A percentile compares a stretch with the other conserved stretches of the same genome.
These are phyloP conservation scores for Sylvia atricapilla DNA, from an alignment of 2,113 vertebrate genomes.

Conservation along the genomic window DNA sequence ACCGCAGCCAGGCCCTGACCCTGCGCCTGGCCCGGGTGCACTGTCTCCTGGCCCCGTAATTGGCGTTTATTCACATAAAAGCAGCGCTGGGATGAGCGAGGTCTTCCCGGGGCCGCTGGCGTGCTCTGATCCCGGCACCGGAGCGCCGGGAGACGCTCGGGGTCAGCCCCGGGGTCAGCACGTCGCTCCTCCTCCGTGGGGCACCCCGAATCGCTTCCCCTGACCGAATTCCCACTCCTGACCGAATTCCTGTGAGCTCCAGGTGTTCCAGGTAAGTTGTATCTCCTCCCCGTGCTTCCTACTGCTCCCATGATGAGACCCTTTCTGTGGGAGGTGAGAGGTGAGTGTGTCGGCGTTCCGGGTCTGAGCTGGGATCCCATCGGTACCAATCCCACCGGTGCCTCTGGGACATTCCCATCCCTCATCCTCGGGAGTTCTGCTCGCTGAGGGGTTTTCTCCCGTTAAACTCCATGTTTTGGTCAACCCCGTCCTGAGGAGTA, in stretches of 20 bases:
- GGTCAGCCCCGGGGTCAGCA: neutral
- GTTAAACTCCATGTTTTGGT: neutral
- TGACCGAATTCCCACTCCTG: neutral
- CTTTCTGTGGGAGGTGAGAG: neutral
- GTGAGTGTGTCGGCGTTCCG: rapidly evolving
- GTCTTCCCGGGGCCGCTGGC: neutral
- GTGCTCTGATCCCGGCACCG: rapidly evolving
- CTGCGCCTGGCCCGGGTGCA: neutral
- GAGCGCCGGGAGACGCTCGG: neutral
- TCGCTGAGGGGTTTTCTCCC: rapidly evolving
- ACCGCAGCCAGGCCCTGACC: neutral
- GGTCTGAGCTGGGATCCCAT: neutral
- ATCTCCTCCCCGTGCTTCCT: neutral
- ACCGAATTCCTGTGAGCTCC: neutral
- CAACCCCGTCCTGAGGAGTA: neutral
- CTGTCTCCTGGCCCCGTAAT: neutral
- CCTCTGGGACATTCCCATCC: neutral
- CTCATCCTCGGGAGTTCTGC: neutral
- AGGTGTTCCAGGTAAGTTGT: neutral
- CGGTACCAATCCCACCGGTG: rapidly evolving
- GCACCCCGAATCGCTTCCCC: neutral
- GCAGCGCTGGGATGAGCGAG: neutral
- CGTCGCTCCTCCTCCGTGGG: neutral
- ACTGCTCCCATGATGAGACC: neutral
- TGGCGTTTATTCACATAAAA: rapidly evolving